Evolutionary conservation across 2,888 invertebrate genomes (phyloP).

Genomic region (Mythimna loreyi): DNA sequence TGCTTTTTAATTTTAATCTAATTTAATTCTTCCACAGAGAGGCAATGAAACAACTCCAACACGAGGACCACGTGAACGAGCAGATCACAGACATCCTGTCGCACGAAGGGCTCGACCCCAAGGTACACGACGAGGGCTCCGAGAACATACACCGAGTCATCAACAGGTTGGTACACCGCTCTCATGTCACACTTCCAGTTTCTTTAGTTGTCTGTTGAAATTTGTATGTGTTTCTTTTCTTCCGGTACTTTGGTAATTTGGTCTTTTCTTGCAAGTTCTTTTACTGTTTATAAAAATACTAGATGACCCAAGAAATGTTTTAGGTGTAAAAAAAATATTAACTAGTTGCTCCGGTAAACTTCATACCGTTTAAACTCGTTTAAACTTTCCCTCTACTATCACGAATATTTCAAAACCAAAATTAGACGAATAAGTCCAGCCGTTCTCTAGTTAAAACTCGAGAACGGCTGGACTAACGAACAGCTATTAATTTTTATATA

Average conservation of each 20-base stretch:
- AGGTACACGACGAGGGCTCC: slow-evolving; percentile 83
- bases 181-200: neutral
- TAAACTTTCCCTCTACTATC: too few species aligned
- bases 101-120: slow-evolving; percentile 76
- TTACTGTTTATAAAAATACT: neutral
- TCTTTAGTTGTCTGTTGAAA: slow-evolving; percentile 39
- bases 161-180: slow-evolving; percentile 88
- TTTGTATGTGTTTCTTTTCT: neutral
- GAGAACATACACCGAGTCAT: slow-evolving; percentile 92
- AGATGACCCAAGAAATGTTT: too few species aligned
- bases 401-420: too few species aligned
- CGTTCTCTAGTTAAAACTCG: too few species aligned
- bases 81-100: slow-evolving; percentile 82
- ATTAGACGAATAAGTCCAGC: too few species aligned
- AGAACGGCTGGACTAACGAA: too few species aligned
- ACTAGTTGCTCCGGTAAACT: too few species aligned
- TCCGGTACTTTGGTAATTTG: neutral
- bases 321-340: too few species aligned
- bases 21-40: slow-evolving; percentile 75
- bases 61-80: slow-evolving; percentile 83
- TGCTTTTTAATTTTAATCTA: too few species aligned
- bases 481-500: too few species aligned
- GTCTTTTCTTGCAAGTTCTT: slow-evolving; percentile 6
- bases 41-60: slow-evolving; percentile 85
- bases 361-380: too few species aligned